Evolutionary conservation across 2,113 vertebrate genomes (phyloP).

Genomic region (Leptosomus discolor): DNA sequence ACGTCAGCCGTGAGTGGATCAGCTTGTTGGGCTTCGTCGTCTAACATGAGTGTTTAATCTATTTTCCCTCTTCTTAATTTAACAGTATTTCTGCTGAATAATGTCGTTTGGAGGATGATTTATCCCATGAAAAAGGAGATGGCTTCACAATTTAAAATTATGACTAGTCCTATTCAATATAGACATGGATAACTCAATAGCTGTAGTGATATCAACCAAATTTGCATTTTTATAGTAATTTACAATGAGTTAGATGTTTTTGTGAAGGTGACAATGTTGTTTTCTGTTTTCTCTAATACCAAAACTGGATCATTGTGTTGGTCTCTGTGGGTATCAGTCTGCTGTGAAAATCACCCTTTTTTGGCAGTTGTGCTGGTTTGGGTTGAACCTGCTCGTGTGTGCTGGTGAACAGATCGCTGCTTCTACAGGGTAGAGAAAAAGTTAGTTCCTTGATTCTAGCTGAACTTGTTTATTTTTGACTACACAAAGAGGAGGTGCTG

Average conservation of each 20-base stretch:
- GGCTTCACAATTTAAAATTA: background rate
- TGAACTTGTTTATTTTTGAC: background rate
- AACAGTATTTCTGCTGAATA: background rate
- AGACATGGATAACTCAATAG: background rate
- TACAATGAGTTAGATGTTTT: background rate
- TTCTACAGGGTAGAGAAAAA: background rate
- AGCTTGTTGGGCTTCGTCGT: accelerated
- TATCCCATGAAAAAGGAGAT: background rate
- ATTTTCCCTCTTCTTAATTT: background rate
- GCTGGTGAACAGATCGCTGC: background rate
- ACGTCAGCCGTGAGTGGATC: accelerated
- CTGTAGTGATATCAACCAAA: background rate
- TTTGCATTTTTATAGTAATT: background rate
- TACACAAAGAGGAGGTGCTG: background rate
- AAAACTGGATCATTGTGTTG: background rate
- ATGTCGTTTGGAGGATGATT: background rate
- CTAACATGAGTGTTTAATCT: background rate
- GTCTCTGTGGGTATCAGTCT: background rate
- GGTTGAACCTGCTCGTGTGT: background rate
- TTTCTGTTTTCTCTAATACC: background rate
- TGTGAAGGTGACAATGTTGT: background rate
- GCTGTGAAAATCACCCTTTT: background rate
- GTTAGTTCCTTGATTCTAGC: background rate
- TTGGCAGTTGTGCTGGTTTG: background rate
- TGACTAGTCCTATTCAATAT: background rate